Base-by-base conservation (phyloP, 2,888 invertebrate genomes). In the Ganaspis brasiliensis region DNA sequence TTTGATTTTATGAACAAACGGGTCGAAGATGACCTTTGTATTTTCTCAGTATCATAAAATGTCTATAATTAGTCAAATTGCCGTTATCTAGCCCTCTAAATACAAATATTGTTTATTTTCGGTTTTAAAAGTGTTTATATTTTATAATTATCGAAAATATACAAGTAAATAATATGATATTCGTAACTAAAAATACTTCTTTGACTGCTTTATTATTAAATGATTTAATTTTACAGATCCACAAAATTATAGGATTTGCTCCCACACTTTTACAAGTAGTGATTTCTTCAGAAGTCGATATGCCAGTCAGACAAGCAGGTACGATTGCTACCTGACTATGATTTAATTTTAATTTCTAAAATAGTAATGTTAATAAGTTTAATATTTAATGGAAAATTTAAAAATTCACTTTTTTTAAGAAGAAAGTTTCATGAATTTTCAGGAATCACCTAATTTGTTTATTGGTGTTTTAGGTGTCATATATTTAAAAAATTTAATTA, bases 161-260 rank as follows among this genome's bases (percentile, higher is more conserved):
- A n/a, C n/a, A n/a, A n/a, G n/a, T n/a, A n/a, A n/a, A n/a, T n/a
- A n/a, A n/a, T n/a, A n/a, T n/a, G n/a, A n/a, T n/a, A n/a, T n/a
- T n/a, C n/a, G n/a, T n/a, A n/a, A n/a, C n/a, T n/a, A 19, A 52
- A 3, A 19, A 8, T n/a, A 49, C n/a, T 49, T 3, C 24, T 37
- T 9, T 19, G 14, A 72, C 79, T 9, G 63, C 79, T 56, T 12
- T 71, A 77, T 21, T 35, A 26, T 1, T 16, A 49, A 67, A 14
- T 55, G 35, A 70, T 52, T 31, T 19, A 6, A 52, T 24, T 19
- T 85, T 88, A 77, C 91, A 98, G 97, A 95, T 97, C 84, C 96
- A 97, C 91, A 97, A 97, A 94, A 98, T 99, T 81, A 98, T 98
- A 91, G 98, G 98, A 26, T 99, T 99, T 93, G 96, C 97, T 72